Evolutionary conservation across 2,888 invertebrate species (phyloP), one percentile per base, ranked within the genome.

Genomic region (Tenthredo amoena): DNA sequence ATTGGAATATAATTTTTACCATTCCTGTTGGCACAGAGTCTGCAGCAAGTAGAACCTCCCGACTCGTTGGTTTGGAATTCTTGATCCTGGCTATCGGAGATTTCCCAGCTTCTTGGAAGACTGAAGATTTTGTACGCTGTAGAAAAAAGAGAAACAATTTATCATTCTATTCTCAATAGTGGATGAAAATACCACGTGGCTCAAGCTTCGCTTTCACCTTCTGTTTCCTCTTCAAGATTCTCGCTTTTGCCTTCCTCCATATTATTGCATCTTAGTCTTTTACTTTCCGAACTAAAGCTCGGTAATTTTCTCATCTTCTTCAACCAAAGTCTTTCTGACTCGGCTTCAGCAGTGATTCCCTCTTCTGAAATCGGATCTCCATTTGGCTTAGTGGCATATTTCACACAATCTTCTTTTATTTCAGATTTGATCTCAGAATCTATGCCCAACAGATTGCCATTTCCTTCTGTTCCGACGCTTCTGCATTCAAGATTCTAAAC

Each of bases 11-110:
- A 84, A 65, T 72, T 31, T 15, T 1, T 50, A n/a, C 85, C 65
- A 68, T 83, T 77, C 21, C 31, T 77, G 18, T 72, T 84, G 1
- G 83, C 84, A 62, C 87, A 87, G 18, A 87, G 34, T 12, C 87
- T 81, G 47, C 87, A 87, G 34, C 34, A 34, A 55, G 34, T 34
- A 55, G 34, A 15, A 18, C 18, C 77, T 77, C 15, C 77, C 7
- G n/a, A 18, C n/a, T 55, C 18, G 5, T 5, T 74, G 12, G 3
- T 74, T 21, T 74, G 2, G 12, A 74, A 10, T 43, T 31, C 21
- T 26, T 74, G 40, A 74, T 43, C 43, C 40, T 74, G 40, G 0
- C n/a, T n/a, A 40, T 43, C 40, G 4, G 15, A 21, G 9, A 26
- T 5, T 74, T 74, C 43, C 74, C 43, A 74, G 43, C n/a, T 43